Evolutionary conservation across 2,113 vertebrate species (phyloP), one percentile per base, ranked within the genome.

Genomic region (Willisornis vidua): DNA sequence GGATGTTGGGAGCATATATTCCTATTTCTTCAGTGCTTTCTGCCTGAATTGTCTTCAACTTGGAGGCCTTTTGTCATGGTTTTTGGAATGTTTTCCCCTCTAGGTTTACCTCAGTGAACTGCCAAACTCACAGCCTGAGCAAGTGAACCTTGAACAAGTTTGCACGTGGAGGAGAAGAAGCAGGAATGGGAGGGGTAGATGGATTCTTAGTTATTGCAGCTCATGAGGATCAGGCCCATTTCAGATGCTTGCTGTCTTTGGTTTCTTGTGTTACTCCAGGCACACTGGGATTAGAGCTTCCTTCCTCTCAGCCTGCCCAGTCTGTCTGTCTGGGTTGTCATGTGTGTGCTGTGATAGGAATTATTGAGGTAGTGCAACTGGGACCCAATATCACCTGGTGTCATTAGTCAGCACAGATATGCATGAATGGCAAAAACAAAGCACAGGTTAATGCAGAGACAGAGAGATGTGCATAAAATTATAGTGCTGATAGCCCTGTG

Each of bases 161-260:
- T 82, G 33, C 24, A 33, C 7, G 2, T 2, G 7, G 46, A 7
- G 48, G 20, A 57, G 45, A 58, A 68, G 29, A 16, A 29, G 29
- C 3, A 57, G 58, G 29, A 48, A 7, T 12, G 0, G 1, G 28
- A 83, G 43, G 22, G 9, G n/a, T 23, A 7, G 19, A 23, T 39
- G 62, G 14, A 20, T 22, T 46, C 0, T 2, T 9, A 19, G 28
- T 19, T 43, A 5, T 18, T 39, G 43, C 26, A 52, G n/a, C 25
- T 84, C 5, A 9, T 0, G 0, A 61, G 31, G 65, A 33, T 24
- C 8, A 31, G 68, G 1, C 10, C 10, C 3, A 0, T 67, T 80
- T 74, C n/a, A n/a, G 65, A 18, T 19, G 23, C 33, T 71, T 19
- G 23, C 33, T 71, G 6, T 41, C 61, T 51, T 43, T 89, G n/a